These are phyloP conservation scores for Aplidium turbinatum DNA, from an alignment of 23 tunicate species.

Conservation along the genomic window DNA sequence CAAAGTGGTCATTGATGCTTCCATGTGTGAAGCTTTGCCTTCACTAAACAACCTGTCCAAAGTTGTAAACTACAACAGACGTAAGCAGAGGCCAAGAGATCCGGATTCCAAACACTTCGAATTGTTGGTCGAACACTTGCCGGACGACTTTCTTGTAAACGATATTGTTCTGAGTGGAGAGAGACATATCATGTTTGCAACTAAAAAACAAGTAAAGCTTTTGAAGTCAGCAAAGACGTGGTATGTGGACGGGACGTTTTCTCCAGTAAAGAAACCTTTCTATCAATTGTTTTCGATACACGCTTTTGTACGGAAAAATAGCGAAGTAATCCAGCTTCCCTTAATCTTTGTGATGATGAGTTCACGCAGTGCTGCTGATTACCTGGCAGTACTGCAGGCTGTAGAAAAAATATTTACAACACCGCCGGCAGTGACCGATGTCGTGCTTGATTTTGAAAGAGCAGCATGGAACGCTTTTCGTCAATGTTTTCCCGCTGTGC, in stretches of 20 bases:
- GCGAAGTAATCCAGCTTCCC: neutral
- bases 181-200: neutral
- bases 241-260: slow-evolving; percentile 1
- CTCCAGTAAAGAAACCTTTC: neutral
- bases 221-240: neutral
- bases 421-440: neutral
- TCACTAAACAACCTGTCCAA: too few relatives aligned
- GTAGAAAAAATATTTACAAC: neutral
- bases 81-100: neutral
- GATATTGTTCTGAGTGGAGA: neutral
- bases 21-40: too few relatives aligned
- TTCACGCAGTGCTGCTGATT: neutral
- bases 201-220: neutral
- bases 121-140: too few relatives aligned
- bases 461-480: neutral
- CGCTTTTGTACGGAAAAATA: neutral
- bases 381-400: neutral
- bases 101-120: too few relatives aligned
- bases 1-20: too few relatives aligned
- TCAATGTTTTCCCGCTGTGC: neutral
- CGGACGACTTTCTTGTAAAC: neutral
- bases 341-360: neutral
- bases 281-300: neutral
- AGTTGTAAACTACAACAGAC: too few relatives aligned
- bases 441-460: neutral